phyloP scores from a whole-genome alignment of 2,113 vertebrate species.

The Marcusenius ussheri region DNA sequence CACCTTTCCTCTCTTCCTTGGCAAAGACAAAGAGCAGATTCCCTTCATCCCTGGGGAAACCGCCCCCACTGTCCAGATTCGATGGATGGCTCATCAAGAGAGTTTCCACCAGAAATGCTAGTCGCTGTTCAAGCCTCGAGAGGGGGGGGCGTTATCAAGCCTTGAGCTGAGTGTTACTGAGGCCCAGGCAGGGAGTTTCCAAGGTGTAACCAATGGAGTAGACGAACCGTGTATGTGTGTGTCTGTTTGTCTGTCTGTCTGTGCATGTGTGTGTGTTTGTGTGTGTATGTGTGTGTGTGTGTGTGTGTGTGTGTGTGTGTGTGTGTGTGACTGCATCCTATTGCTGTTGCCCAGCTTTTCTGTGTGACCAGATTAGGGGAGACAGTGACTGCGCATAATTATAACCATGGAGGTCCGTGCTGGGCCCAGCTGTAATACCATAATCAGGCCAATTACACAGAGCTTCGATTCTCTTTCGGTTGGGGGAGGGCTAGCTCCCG shows the following conservation, averaged over 20 bases:
- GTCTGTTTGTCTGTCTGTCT: background rate
- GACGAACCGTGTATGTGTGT: background rate
- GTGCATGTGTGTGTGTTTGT: background rate
- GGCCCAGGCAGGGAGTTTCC: background rate
- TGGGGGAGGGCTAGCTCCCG: background rate
- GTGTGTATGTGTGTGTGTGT: too few relatives aligned
- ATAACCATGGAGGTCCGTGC: background rate
- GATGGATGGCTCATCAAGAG: background rate
- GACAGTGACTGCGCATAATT: constrained; percentile 2
- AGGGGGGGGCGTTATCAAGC: background rate
- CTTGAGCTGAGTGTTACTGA: background rate
- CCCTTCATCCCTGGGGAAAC: background rate
- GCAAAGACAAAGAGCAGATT: background rate
- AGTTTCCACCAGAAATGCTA: background rate
- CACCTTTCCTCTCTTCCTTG: background rate
- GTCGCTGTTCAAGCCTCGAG: background rate
- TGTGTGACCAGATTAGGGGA: background rate
- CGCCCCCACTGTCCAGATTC: background rate
- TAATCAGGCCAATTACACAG: constrained; percentile 12
- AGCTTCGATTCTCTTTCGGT: background rate
- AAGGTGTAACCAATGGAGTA: background rate
- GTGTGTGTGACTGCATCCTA: background rate
- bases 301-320: background rate
- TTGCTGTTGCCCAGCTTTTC: background rate
- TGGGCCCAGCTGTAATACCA: constrained; percentile 14